Evolutionary conservation across 2,888 invertebrate genomes (phyloP), one percentile per base, ranked within the genome.

Genomic region (Halictus quadricinctus): DNA sequence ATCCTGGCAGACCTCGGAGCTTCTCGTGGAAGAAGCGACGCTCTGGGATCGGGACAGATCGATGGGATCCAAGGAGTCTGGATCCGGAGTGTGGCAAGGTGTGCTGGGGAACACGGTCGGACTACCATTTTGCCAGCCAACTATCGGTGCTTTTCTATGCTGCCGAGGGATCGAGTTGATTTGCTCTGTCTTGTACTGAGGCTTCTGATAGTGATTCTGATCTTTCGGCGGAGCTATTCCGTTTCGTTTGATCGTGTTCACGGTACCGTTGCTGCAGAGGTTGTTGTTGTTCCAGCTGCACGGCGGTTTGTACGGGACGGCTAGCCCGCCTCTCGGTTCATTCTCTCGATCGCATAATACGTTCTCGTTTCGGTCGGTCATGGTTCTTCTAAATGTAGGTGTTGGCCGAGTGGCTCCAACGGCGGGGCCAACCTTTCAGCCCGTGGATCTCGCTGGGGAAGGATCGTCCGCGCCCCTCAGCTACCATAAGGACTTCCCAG

Each of bases 381-480:
- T 93, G 58, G 72, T 87, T 84, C 46, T 87, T 93, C 93, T 94
- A 94, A 93, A 93, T 94, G 72, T 94, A 93, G 77, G 90, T 93
- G 48, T 21, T 87, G 25, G 75, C 88, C 82, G 93, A 93, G 87
- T 93, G 93, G 89, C 89, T 92, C 94, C 94, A 94, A 88, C 94
- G 94, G 73, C 94, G 93, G 84, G 94, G 94, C 94, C 94, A 94
- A 87, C 94, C 94, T 89, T 94, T 94, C 83, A 94, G 89, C 89
- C 92, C 93, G 89, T 92, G 92, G 87, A 93, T 93, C 93, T 92
- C 92, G 90, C 89, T 91, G 87, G 91, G 89, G 83, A 90, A 90
- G 72, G 90, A 87, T 77, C 87, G 83, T 79, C 86, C 87, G 80
- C 91, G 83, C 81, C 91, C 88, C 87, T 91, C 93, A 91, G 91